These are phyloP conservation scores for Hirtodrosophila duncani DNA, from an alignment of 2,888 invertebrate genomes.

Conservation along the genomic window DNA sequence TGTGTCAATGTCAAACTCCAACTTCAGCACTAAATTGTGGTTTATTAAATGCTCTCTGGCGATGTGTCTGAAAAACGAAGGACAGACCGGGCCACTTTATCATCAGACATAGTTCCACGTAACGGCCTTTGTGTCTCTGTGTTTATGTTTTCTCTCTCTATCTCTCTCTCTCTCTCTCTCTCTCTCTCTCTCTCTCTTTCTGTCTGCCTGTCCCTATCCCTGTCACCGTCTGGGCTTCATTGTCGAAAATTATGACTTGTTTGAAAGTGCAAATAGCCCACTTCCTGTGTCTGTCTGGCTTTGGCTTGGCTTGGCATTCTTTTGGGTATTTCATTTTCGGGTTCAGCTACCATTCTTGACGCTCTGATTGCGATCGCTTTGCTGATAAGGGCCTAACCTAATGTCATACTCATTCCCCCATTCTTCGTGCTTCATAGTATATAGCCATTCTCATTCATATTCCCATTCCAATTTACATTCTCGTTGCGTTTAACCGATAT, in stretches of 20 bases:
- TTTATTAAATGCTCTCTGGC: constrained; percentile 54
- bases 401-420: constrained; percentile 5
- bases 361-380: constrained; percentile 41
- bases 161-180: no score
- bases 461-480: no score
- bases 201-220: constrained; percentile 39
- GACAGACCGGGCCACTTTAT: constrained; percentile 34
- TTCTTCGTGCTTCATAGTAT: background rate
- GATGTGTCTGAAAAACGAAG: constrained; percentile 3
- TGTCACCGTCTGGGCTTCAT: no score
- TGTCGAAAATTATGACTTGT: constrained; percentile 73
- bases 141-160: constrained; percentile 38
- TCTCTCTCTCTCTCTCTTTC: constrained; percentile 39
- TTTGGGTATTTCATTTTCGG: background rate
- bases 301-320: constrained; percentile 2
- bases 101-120: constrained; percentile 49
- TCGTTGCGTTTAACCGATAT: constrained; percentile 40
- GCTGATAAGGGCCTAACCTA: constrained; percentile 43
- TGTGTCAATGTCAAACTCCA: constrained; percentile 66
- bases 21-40: constrained; percentile 66
- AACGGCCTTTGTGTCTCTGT: constrained; percentile 28
- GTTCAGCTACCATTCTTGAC: no score
- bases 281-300: constrained; percentile 51
- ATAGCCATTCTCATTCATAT: no score
- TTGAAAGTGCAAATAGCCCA: constrained; percentile 70